Evolutionary conservation across 2,113 vertebrate species (phyloP), one percentile per base, ranked within the genome.

Genomic region (Uria lomvia): DNA sequence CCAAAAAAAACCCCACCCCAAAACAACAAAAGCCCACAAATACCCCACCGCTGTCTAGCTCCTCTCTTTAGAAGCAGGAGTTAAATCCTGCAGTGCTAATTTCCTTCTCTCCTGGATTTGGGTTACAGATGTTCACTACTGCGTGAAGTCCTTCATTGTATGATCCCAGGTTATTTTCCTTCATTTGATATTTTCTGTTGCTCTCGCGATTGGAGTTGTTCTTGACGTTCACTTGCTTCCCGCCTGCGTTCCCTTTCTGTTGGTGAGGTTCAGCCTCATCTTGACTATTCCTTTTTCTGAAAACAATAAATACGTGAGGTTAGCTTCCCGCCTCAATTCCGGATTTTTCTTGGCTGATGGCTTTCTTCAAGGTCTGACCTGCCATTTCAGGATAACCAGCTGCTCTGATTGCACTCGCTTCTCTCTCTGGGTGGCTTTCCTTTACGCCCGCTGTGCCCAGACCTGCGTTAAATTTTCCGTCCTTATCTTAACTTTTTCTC

Each of bases 141-240:
- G 9, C 50, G 1, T 22, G 47, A 6, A 30, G 16, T 53, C 47
- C 12, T 7, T 88, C 26, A 7, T 6, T 36, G 12, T 29, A 3
- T 34, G 38, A 56, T 86, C n/a, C 30, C 19, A 36, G 29, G 36
- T 55, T 49, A 5, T 4, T 84, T 36, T 15, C 53, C 59, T 36
- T 72, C 15, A 15, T 27, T 65, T 26, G 26, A 3, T 82, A 15
- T 32, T 42, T 68, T 67, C 0, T 0, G 18, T 65, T 75, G 60
- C 36, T 65, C 27, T 86, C 22, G 12, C 0, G 0, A 6, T 0
- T 8, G 26, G 70, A 75, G 14, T 18, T 63, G 26, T 43, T 71
- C 60, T 55, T 70, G 76, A 29, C n/a, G 8, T 42, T 81, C 47
- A 5, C 40, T 56, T 72, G 18, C 58, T 75, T 79, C 74, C 79